These are phyloP conservation scores for Macrocentrus cingulum DNA, from an alignment of 1,140 invertebrate genomes.

Conservation along the genomic window DNA sequence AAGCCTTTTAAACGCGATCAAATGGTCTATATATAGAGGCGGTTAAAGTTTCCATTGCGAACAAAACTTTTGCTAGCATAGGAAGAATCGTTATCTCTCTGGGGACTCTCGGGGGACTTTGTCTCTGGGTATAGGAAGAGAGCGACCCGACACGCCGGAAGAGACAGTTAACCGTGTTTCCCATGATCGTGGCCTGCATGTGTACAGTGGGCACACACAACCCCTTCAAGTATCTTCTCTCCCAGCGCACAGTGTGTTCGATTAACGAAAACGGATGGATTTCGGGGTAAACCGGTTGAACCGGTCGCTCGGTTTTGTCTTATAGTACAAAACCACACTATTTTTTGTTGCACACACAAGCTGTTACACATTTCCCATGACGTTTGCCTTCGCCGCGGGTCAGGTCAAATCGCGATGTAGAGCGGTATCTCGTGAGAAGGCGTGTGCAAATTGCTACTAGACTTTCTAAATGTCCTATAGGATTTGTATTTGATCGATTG, in stretches of 20 bases:
- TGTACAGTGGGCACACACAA: conserved; percentile 23
- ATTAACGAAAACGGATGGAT: conserved; percentile 41
- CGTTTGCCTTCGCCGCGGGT: conserved; percentile 15
- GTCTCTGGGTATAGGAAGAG: conserved; percentile 10
- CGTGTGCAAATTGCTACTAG: conserved; percentile 3
- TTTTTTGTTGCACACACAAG: no score
- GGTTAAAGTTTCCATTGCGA: no score
- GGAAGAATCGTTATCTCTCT: neutral
- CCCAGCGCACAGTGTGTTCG: conserved; percentile 13
- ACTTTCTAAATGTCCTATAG: no score
- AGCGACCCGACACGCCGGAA: neutral
- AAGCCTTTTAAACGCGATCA: no score
- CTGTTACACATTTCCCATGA: conserved; percentile 1
- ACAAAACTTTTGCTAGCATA: neutral
- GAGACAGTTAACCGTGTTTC: conserved; percentile 50
- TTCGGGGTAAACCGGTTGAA: conserved; percentile 49
- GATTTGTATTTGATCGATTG: no score
- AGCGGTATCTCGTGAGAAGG: conserved; percentile 14
- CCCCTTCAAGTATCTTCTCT: conserved; percentile 31
- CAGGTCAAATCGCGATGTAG: conserved; percentile 13
- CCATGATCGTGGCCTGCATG: conserved; percentile 38
- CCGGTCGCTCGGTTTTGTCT: conserved; percentile 30
- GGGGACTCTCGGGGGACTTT: conserved; percentile 6
- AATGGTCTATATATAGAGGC: no score
- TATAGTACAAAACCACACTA: neutral